Percentiles rank a stretch among this genome's conserved stretches.
phyloP scores from a whole-genome alignment of 2,113 vertebrate species.

The Gavialis gangeticus region DNA sequence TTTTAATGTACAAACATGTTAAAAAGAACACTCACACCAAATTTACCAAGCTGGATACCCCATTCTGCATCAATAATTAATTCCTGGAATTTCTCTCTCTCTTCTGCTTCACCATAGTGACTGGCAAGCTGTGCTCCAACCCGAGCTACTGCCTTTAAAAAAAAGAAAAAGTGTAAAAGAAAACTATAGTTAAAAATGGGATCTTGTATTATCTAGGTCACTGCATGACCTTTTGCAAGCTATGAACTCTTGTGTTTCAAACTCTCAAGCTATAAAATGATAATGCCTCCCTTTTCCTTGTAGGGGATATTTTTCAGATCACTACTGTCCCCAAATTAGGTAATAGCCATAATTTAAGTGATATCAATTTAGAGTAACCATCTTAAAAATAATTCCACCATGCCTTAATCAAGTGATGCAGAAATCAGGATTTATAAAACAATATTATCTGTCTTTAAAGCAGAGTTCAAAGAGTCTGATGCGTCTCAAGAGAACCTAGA shows the following conservation, averaged over 20 bases:
- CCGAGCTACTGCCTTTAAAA: conserved; percentile 86
- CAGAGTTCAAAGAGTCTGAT: neutral
- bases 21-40: conserved; percentile 82
- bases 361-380: neutral
- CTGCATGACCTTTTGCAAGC: neutral
- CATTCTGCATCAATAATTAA: conserved; percentile 91
- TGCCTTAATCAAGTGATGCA: too few relatives aligned
- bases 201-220: neutral
- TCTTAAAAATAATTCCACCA: too few relatives aligned
- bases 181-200: neutral
- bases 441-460: too few relatives aligned
- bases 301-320: neutral
- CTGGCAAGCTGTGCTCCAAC: conserved; percentile 88
- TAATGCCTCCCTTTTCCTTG: neutral
- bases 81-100: conserved; percentile 84
- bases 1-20: neutral
- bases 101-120: conserved; percentile 80
- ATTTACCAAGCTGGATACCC: conserved; percentile 89
- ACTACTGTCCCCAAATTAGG: neutral
- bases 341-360: neutral
- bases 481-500: neutral
- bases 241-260: neutral
- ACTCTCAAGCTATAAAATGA: neutral
- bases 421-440: too few relatives aligned
- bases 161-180: neutral